Evolutionary conservation across 2,797 vertebrate species (phyloP).

Genomic region (Schizopygopsis pylzovi): DNA sequence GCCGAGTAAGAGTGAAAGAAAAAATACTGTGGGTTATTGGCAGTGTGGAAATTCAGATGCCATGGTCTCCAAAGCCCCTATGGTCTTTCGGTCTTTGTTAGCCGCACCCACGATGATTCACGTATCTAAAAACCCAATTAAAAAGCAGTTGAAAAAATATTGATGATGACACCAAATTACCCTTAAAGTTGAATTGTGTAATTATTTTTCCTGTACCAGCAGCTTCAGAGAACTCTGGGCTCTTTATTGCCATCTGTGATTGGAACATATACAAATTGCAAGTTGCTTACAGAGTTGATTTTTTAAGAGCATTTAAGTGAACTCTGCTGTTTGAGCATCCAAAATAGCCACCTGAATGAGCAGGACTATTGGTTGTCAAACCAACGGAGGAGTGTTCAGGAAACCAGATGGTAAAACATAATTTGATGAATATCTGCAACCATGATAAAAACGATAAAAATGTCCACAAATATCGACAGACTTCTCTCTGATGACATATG

Average conservation of each 20-base stretch:
- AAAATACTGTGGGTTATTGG: conserved; percentile 27
- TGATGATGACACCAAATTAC: neutral
- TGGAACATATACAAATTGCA: neutral
- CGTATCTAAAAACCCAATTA: conserved; percentile 12
- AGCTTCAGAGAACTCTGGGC: neutral
- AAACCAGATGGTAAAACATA: neutral
- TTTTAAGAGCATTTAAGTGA: neutral
- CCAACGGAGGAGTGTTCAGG: neutral
- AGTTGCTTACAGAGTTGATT: neutral
- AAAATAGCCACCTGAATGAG: neutral
- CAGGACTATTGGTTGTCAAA: neutral
- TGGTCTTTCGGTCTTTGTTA: conserved; percentile 15
- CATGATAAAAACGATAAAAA: neutral
- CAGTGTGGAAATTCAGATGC: conserved; percentile 28
- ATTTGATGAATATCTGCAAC: no score
- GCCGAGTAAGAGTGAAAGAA: neutral
- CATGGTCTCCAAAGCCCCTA: conserved; percentile 9
- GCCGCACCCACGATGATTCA: neutral
- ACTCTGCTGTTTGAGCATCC: no score
- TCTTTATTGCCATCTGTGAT: neutral
- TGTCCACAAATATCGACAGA: neutral
- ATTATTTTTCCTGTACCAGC: neutral
- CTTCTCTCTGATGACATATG: neutral
- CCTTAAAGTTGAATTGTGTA: neutral
- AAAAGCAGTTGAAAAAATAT: neutral